phyloP scores from a whole-genome alignment of 2,113 vertebrate species.

The Ageneiosus marmoratus region DNA sequence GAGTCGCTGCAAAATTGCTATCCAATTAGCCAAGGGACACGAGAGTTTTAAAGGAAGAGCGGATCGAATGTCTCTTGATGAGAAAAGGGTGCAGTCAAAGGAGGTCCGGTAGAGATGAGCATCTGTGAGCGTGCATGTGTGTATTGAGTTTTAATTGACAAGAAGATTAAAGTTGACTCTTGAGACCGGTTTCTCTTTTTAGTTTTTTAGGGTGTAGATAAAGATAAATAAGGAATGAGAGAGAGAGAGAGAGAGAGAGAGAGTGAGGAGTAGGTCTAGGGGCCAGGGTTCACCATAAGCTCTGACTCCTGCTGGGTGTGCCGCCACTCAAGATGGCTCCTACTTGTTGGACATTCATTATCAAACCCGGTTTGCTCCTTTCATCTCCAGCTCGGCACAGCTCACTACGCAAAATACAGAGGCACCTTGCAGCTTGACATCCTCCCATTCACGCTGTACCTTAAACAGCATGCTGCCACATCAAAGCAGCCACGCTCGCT shows the following conservation, averaged over 20 bases:
- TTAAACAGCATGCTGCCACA: slow-evolving; percentile 95
- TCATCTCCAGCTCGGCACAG: slow-evolving; percentile 91
- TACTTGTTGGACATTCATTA: slow-evolving; percentile 96
- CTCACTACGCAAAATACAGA: slow-evolving; percentile 95
- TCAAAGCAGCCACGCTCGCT: slow-evolving; percentile 86
- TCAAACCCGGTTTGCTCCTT: slow-evolving; percentile 92
- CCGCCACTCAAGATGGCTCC: slow-evolving; percentile 72
- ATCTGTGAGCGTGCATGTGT: slow-evolving; percentile 42
- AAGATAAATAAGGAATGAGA: slow-evolving; percentile 41
- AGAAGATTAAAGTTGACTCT: slow-evolving; percentile 73
- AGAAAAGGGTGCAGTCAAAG: slow-evolving; percentile 34
- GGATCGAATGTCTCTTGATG: slow-evolving; percentile 51
- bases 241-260: slow-evolving; percentile 24
- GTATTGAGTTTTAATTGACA: slow-evolving; percentile 70
- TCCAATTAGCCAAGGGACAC: slow-evolving; percentile 52
- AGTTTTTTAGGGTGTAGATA: slow-evolving; percentile 53
- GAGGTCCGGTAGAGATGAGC: slow-evolving; percentile 45
- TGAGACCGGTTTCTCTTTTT: slow-evolving; percentile 42
- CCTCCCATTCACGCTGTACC: slow-evolving; percentile 97
- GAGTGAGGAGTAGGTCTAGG: slow-evolving; percentile 50
- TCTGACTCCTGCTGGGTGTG: slow-evolving; percentile 65
- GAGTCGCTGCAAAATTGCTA: slow-evolving; percentile 50
- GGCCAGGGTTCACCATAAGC: slow-evolving; percentile 73
- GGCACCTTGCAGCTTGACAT: slow-evolving; percentile 97
- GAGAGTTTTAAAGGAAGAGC: slow-evolving; percentile 49